Evolutionary conservation across 2,113 vertebrate species (phyloP), one percentile per base, ranked within the genome.

Genomic region (Odobenus rosmarus): DNA sequence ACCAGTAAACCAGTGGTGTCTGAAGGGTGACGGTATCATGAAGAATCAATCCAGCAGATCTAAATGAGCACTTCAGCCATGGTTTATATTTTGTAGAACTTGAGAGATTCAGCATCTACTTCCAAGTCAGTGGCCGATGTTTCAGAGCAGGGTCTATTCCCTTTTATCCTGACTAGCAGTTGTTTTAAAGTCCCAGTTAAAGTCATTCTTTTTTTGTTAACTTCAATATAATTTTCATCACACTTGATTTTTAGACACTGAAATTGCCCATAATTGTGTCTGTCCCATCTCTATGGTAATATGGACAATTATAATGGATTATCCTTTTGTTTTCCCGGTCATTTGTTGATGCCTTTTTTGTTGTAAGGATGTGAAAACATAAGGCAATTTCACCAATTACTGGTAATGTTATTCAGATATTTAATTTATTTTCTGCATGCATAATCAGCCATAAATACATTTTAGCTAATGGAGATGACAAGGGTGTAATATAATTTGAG

Each of bases 391-490:
- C 91, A 59, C 87, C 97, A 94, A 97, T 97, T 97, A 95, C 92
- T 97, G 95, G 49, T 97, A 96, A 97, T 98, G 77, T 95, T 98
- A 98, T 90, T 96, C 94, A 97, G 95, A 96, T 90, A 80, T 49
- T 96, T 95, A 96, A 98, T 96, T 95, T 88, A 46, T 93, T 90
- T 97, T 98, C 96, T 92, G 95, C 97, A 95, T 98, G 97, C 93
- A 96, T 98, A 98, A 98, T 95, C 95, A 97, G 64, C 96, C 85
- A 76, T 97, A 95, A 97, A 97, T 97, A 96, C 90, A 96, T 97
- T 98, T 97, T 97, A 96, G 36, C 95, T 94, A 95, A 96, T 97
- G 77, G 96, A 96, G 96, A 98, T 97, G 98, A 97, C 98, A 98
- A 97, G 97, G 93, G 89, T 97, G 36, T 97, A 98, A 98, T 95